Base-by-base conservation (phyloP, 2,797 vertebrate species). In the Paratrypauchen microcephalus region DNA sequence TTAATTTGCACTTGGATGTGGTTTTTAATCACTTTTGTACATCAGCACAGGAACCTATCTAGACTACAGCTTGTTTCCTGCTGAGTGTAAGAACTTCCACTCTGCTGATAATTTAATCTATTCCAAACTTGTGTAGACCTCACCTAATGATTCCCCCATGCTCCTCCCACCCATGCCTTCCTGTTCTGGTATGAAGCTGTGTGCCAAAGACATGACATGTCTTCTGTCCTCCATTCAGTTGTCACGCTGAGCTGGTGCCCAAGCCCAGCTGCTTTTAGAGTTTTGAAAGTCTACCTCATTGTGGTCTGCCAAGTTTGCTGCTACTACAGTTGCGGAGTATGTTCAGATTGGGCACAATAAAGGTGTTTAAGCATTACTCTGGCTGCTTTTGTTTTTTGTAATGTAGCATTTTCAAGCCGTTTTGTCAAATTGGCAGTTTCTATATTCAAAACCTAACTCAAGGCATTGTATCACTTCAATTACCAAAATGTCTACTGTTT, bases 231-330 rank as follows among this genome's bases (percentile, higher is more conserved):
- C 83, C 73, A 80, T 87, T 85, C 65, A 62, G 82, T 92, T 91
- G 90, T 93, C 92, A 92, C 89, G 95, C 96, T 96, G 95, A 97
- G 96, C 95, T 95, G 92, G 95, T 94, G 93, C 94, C 91, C 87
- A 80, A 94, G 95, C 95, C 95, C 97, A 95, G 95, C 95, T 96
- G 95, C 96, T 97, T 97, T 95, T 95, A 94, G 94, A 94, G 94
- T 96, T 94, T 96, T 94, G 95, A 96, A 96, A 96, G 97, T 98
- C 97, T 99, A 98, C 98, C 98, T 99, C 98, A 97, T 96, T 97
- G 96, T 98, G 95, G 95, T 96, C 94, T 95, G 95, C 96, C 95
- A 96, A 96, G 96, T 93, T 93, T 92, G 95, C 95, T 95, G 96
- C 95, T 91, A 91, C 95, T 95, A 92, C 94, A 94, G 94, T 93